phyloP scores from a whole-genome alignment of 1,140 invertebrate species.

The Zaprionus nigranus region DNA sequence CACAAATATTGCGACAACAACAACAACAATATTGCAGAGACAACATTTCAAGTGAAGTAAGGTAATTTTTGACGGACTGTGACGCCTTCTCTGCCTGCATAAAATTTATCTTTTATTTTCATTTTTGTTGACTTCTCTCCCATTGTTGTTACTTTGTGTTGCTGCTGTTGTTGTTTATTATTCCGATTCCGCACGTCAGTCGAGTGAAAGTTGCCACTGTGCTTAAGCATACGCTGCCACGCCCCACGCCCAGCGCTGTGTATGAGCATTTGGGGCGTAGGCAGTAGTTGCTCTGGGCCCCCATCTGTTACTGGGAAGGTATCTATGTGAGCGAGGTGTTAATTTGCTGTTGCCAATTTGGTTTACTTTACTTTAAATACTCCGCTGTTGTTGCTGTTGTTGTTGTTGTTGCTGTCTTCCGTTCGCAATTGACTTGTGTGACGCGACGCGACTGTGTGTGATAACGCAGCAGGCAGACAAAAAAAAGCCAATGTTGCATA shows the following conservation, averaged over 20 bases:
- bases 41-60: slow-evolving; percentile 39
- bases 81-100: slow-evolving; percentile 58
- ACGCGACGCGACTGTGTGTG: slow-evolving; percentile 21
- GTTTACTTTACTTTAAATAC: slow-evolving; percentile 31
- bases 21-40: slow-evolving; percentile 10
- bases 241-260: slow-evolving; percentile 28
- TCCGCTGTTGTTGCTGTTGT: not conserved
- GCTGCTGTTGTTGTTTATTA: slow-evolving; percentile 60
- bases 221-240: slow-evolving; percentile 46
- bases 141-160: slow-evolving; percentile 43
- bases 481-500: slow-evolving; percentile 37
- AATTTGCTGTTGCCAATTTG: slow-evolving; percentile 67
- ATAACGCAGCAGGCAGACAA: slow-evolving; percentile 23
- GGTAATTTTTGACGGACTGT: slow-evolving; percentile 59
- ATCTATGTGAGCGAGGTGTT: slow-evolving; percentile 76
- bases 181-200: slow-evolving; percentile 75
- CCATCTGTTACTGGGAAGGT: slow-evolving; percentile 46
- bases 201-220: slow-evolving; percentile 80
- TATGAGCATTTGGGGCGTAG: not conserved
- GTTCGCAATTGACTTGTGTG: slow-evolving; percentile 38
- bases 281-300: slow-evolving; percentile 14
- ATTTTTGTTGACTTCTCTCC: slow-evolving; percentile 44
- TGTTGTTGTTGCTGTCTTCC: slow-evolving; percentile 5
- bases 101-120: not conserved
- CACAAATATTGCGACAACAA: slow-evolving; percentile 59